These are phyloP conservation scores for Camponotus vicinus DNA, from an alignment of 1,140 invertebrate species.

Conservation along the genomic window DNA sequence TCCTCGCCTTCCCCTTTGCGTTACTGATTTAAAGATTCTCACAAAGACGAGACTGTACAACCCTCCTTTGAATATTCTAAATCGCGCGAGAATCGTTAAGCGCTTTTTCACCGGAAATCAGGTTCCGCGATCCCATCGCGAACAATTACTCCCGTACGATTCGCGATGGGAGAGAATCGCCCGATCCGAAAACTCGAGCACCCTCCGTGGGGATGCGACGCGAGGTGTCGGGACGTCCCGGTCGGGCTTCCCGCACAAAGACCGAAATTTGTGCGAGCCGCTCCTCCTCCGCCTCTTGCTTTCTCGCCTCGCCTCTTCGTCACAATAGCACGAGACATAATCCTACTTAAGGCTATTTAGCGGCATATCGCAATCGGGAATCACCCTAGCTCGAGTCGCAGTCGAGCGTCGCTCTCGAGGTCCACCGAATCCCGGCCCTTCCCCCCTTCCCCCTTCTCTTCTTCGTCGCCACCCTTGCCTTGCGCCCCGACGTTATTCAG, in stretches of 20 bases:
- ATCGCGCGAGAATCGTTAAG: neutral
- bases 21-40: neutral
- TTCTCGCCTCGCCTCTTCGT: neutral
- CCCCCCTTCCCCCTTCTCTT: neutral
- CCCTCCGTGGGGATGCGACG: neutral
- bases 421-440: conserved; percentile 21
- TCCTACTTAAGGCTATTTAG: conserved; percentile 79
- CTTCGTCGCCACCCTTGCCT: conserved; percentile 5
- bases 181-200: conserved; percentile 8
- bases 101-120: conserved; percentile 20
- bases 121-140: neutral
- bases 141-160: conserved; percentile 37
- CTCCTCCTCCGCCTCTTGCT: neutral
- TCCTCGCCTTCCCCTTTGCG: neutral
- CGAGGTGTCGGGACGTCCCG: conserved; percentile 24
- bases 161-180: neutral
- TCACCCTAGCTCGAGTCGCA: conserved; percentile 63
- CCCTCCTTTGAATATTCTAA: neutral
- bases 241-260: conserved; percentile 35
- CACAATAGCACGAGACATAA: conserved; percentile 67
- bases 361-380: conserved; percentile 68
- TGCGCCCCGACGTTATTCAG: conserved; percentile 76
- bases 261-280: conserved; percentile 51
- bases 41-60: neutral
- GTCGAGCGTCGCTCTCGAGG: conserved; percentile 65